Evolutionary conservation across 1,140 invertebrate species (phyloP).

Genomic region (Copidosoma floridanum): DNA sequence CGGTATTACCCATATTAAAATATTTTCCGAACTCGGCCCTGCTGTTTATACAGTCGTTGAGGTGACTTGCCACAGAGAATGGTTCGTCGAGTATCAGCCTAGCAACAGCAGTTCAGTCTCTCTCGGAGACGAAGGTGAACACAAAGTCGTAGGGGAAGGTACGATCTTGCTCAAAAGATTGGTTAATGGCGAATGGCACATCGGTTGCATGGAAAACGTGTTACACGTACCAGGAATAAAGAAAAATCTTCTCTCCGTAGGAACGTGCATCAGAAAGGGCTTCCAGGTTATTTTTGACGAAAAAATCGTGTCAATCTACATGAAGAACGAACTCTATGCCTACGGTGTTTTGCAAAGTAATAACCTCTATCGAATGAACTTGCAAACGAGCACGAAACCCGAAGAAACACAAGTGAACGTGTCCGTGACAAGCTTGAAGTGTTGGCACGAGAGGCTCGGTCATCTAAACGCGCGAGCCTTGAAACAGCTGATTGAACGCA

Average conservation of each 20-base stretch:
- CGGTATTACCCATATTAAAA: too few relatives aligned
- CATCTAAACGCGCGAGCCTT: slow-evolving; percentile 28
- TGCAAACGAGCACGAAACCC: slow-evolving; percentile 38
- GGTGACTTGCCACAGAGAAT: slow-evolving; percentile 26
- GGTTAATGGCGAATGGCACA: slow-evolving; percentile 18
- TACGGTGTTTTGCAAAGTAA: slow-evolving; percentile 24
- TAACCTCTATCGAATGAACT: slow-evolving; percentile 26
- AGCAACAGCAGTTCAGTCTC: slow-evolving; percentile 21
- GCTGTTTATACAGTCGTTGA: too few relatives aligned
- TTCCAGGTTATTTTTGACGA: slow-evolving; percentile 24
- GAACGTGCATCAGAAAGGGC: slow-evolving; percentile 17
- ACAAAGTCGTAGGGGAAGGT: slow-evolving; percentile 20
- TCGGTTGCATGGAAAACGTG: slow-evolving; percentile 19
- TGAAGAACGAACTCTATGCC: slow-evolving; percentile 26
- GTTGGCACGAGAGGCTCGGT: slow-evolving; percentile 34
- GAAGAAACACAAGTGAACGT: slow-evolving; percentile 29
- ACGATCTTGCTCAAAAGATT: slow-evolving; percentile 20
- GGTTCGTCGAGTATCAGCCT: slow-evolving; percentile 22
- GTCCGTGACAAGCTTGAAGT: slow-evolving; percentile 20
- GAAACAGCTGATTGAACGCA: slow-evolving; percentile 27
- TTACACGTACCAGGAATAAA: slow-evolving; percentile 21
- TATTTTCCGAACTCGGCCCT: too few relatives aligned
- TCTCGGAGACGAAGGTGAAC: slow-evolving; percentile 20
- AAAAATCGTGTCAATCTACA: slow-evolving; percentile 23
- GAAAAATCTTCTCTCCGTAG: slow-evolving; percentile 33